Evolutionary conservation across 2,113 vertebrate species (phyloP).

Genomic region (Erythrolamprus reginae): DNA sequence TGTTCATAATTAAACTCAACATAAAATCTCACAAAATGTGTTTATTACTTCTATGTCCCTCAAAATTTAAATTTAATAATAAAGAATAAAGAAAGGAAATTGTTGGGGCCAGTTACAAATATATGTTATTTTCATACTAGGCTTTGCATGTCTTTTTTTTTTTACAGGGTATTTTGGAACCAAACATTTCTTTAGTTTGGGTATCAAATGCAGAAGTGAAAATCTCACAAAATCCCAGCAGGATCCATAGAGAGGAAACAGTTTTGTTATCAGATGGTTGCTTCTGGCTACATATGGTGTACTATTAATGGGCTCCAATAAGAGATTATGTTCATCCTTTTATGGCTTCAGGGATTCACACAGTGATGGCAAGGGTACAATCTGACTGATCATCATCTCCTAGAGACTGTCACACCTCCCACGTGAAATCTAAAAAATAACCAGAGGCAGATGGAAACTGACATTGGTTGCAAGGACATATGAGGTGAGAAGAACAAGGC

Average conservation of each 20-base stretch:
- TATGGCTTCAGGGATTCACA: neutral
- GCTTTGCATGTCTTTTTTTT: neutral
- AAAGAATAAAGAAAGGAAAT: neutral
- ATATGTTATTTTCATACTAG: neutral
- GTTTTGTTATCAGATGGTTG: neutral
- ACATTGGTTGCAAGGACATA: neutral
- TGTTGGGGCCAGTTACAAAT: neutral
- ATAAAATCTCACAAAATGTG: neutral
- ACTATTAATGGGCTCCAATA: neutral
- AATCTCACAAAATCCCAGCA: neutral
- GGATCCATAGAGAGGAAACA: neutral
- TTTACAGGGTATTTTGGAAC: neutral
- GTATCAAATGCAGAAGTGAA: neutral
- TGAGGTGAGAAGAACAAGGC: neutral
- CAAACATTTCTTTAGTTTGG: accelerated
- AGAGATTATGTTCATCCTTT: neutral
- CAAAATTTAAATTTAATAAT: neutral
- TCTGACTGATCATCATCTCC: neutral
- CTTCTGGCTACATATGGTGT: neutral
- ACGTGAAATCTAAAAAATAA: neutral
- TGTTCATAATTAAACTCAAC: neutral
- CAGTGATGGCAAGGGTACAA: neutral
- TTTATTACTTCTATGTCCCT: neutral
- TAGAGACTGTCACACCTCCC: neutral
- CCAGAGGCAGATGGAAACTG: neutral